Base-by-base conservation (phyloP, 2,888 invertebrate genomes). In the Zonitis immaculata region DNA sequence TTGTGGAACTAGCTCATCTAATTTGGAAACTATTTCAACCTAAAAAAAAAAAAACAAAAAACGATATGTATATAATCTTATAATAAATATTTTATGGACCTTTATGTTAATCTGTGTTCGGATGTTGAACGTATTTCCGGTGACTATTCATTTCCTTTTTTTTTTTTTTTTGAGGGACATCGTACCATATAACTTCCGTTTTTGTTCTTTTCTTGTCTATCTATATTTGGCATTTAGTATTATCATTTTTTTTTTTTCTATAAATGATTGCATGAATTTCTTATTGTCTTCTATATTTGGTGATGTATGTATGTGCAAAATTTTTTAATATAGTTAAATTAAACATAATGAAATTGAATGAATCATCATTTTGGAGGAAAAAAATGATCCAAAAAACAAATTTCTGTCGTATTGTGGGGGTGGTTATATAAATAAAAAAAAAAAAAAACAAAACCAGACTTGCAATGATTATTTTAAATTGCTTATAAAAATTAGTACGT, bases 91-190 rank as follows among this genome's bases (percentile, higher is more conserved):
- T 0, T 35, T 35, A 11, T 18, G 3, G 9, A 16, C 35, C 35
- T 20, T 35, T 27, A 25, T 32, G 18, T 39, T 39, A 39, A 39
- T 39, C 39, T 39, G 11, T 39, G 18, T 51, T 51, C 51, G 46
- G 51, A 51, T 51, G 42, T 42, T 42, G 30, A 8, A 25, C 51
- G 43, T 47, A 47, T 47, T 51, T 51, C 51, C 51, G 39, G 51
- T n/a, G 43, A 51, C 27, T 45, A 27, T 28, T 27, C 51, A 39
- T 6, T 18, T 39, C 39, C 39, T 39, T 39, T 39, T 20, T 39
- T n/a, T n/a, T n/a, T n/a, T n/a, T n/a, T n/a, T n/a, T n/a, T n/a
- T n/a, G n/a, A n/a, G 28, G 51, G 49, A 49, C 49, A 30, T 20
- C 30, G 14, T 18, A n/a, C 20, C n/a, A n/a, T 18, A 35, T 51